Evolutionary conservation across 64 coral and sea anemone species (phyloP).

Genomic region (Montipora efflorescens): DNA sequence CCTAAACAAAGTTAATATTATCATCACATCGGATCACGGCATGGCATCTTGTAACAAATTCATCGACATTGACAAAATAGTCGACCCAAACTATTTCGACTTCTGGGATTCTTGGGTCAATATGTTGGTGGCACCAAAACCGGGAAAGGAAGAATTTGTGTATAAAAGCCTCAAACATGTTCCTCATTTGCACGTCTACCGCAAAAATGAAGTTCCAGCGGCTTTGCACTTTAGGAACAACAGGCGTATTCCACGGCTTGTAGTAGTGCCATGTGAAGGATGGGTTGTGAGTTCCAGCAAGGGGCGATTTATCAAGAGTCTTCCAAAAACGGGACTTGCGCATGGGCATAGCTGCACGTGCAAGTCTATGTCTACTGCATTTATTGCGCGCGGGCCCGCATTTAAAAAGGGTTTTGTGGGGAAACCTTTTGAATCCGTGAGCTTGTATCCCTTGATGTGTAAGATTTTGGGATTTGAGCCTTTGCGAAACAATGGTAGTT

Average conservation of each 20-base stretch:
- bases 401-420: slow-evolving; percentile 57
- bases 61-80: slow-evolving; percentile 64
- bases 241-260: slow-evolving; percentile 65
- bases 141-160: slow-evolving; percentile 26
- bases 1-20: slow-evolving; percentile 76
- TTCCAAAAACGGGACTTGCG: background rate
- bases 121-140: slow-evolving; percentile 64
- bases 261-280: slow-evolving; percentile 70
- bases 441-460: slow-evolving; percentile 85
- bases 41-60: slow-evolving; percentile 61
- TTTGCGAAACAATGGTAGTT: slow-evolving; percentile 72
- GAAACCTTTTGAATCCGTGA: slow-evolving; percentile 71
- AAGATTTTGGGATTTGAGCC: slow-evolving; percentile 74
- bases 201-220: slow-evolving; percentile 70
- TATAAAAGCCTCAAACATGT: slow-evolving; percentile 71
- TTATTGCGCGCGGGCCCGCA: slow-evolving; percentile 85
- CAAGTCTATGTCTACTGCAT: slow-evolving; percentile 67
- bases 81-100: slow-evolving; percentile 60
- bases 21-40: slow-evolving; percentile 89
- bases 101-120: slow-evolving; percentile 66
- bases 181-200: slow-evolving; percentile 67
- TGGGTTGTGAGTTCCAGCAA: slow-evolving; percentile 62
- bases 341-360: slow-evolving; percentile 76
- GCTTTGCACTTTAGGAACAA: slow-evolving; percentile 71
- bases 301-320: background rate